Percentiles rank a stretch among this genome's conserved stretches.
These are phyloP conservation scores for Amblyopsis rosae DNA, from an alignment of 2,113 vertebrate genomes.

Conservation along the genomic window DNA sequence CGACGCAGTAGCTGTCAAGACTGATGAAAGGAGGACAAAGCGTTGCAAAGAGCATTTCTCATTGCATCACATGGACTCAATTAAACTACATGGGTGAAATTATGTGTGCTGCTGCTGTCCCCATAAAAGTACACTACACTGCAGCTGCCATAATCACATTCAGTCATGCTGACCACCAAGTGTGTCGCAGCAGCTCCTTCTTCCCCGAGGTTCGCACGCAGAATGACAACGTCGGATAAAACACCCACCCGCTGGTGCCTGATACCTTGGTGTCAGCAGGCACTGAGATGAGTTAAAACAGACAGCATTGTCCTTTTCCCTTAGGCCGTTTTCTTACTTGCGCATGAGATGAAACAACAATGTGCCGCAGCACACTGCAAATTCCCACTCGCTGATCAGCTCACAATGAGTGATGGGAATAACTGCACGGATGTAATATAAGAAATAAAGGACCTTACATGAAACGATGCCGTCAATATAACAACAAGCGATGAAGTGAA, in stretches of 20 bases:
- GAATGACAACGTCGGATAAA: conserved; percentile 74
- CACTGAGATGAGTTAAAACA: conserved; percentile 67
- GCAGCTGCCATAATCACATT: conserved; percentile 44
- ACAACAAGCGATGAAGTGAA: conserved; percentile 50
- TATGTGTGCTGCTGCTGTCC: not conserved
- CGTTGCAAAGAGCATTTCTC: conserved; percentile 9
- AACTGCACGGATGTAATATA: conserved; percentile 51
- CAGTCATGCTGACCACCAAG: conserved; percentile 66
- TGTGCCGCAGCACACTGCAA: conserved; percentile 44
- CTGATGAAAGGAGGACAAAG: not conserved
- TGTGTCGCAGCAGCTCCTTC: conserved; percentile 56
- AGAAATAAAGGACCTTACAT: conserved; percentile 61
- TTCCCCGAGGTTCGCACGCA: conserved; percentile 56
- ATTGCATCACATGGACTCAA: conserved; percentile 22
- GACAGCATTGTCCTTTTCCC: conserved; percentile 68
- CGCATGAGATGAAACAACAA: conserved; percentile 73
- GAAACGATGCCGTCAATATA: conserved; percentile 53
- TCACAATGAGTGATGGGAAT: conserved; percentile 62
- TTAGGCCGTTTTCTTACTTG: conserved; percentile 62
- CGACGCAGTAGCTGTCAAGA: not conserved
- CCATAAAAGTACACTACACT: conserved; percentile 6
- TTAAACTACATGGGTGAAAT: not conserved
- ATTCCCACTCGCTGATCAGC: conserved; percentile 61
- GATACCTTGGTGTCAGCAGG: conserved; percentile 57
- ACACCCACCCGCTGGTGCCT: conserved; percentile 59